Percentiles rank a stretch among this genome's conserved stretches.
phyloP scores from a whole-genome alignment of 2,113 vertebrate species.

The Coreoperca whiteheadi region DNA sequence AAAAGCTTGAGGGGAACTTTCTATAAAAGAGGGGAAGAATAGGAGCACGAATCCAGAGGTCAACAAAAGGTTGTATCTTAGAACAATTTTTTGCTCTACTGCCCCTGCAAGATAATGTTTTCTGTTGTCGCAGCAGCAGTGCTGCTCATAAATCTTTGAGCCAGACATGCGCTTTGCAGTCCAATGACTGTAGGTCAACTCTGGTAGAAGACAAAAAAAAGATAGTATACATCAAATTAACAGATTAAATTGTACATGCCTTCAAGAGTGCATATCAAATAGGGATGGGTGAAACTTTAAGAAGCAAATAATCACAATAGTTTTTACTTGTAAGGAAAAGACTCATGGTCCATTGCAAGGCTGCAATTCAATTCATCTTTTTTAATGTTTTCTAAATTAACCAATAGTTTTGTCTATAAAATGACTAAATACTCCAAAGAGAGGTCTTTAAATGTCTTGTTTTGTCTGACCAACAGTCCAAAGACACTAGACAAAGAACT shows the following conservation, averaged over 20 bases:
- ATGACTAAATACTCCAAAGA: neutral
- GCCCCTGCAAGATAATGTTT: constrained; percentile 36
- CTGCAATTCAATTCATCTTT: neutral
- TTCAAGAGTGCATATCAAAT: neutral
- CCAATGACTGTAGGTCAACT: constrained; percentile 35
- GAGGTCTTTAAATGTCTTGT: neutral
- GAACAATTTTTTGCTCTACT: constrained; percentile 38
- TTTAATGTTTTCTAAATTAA: neutral
- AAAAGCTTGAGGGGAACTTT: constrained; percentile 43
- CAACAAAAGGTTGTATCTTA: constrained; percentile 50
- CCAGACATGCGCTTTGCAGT: constrained; percentile 38
- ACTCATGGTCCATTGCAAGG: neutral
- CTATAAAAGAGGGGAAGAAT: constrained; percentile 26
- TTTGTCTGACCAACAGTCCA: neutral
- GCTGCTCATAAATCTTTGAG: constrained; percentile 56
- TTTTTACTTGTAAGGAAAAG: neutral
- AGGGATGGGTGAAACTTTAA: neutral
- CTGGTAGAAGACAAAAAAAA: neutral
- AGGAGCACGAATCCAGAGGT: constrained; percentile 57
- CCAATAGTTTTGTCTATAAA: neutral
- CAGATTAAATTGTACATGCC: neutral
- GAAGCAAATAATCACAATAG: neutral
- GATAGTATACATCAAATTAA: neutral
- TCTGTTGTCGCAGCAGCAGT: constrained; percentile 40
- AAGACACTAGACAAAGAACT: neutral